phyloP scores from a whole-genome alignment of 2,888 invertebrate genomes.

The Drosophila peninsularis region DNA sequence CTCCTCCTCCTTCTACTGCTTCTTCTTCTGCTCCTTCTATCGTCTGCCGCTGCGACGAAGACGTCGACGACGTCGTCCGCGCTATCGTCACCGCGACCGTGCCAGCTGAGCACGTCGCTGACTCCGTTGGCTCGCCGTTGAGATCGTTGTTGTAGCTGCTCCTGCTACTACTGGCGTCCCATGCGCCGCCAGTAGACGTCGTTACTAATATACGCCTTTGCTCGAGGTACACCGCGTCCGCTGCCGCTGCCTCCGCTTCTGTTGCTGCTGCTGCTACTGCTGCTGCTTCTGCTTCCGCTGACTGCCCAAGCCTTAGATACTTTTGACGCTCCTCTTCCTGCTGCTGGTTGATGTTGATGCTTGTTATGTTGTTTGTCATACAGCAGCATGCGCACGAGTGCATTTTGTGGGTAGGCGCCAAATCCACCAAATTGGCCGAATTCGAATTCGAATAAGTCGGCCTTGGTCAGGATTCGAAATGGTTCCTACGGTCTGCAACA shows the following conservation, averaged over 20 bases:
- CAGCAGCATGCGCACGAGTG: conserved; percentile 77
- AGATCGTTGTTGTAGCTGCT: conserved; percentile 65
- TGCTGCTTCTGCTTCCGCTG: conserved; percentile 13
- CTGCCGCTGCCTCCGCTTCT: conserved; percentile 15
- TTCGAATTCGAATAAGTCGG: conserved; percentile 40
- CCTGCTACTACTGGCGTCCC: conserved; percentile 46
- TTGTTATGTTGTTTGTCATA: conserved; percentile 57
- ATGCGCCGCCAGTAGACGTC: conserved; percentile 42
- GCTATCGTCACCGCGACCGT: conserved; percentile 70
- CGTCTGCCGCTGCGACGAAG: conserved; percentile 55
- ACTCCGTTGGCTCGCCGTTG: conserved; percentile 60
- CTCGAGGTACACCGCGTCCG: conserved; percentile 12
- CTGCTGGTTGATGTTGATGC: conserved; percentile 21
- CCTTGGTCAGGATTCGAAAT: conserved; percentile 54
- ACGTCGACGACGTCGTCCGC: conserved; percentile 56
- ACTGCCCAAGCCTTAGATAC: not conserved
- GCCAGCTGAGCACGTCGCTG: conserved; percentile 60
- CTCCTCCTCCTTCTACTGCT: not conserved
- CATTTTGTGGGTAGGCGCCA: conserved; percentile 78
- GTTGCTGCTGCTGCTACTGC: conserved; percentile 25
- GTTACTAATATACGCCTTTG: conserved; percentile 19
- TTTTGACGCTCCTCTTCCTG: conserved; percentile 22
- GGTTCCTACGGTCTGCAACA: conserved; percentile 13
- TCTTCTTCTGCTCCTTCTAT: conserved; percentile 14
- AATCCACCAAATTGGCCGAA: conserved; percentile 65